Base-by-base conservation (phyloP, 2,888 invertebrate species). In the Limenitis camilla region DNA sequence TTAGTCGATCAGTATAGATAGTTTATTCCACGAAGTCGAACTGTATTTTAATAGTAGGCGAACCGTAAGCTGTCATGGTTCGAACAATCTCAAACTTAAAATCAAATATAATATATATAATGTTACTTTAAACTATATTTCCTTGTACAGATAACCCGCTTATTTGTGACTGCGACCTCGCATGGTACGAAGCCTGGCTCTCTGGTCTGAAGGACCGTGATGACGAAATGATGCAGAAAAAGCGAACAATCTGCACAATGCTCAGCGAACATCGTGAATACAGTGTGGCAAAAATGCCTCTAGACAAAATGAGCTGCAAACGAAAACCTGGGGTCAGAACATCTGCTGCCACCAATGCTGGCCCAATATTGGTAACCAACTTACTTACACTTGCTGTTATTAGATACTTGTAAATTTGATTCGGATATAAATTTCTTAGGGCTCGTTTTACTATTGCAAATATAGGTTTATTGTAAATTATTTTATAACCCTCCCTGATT, bases 141-240 rank as follows among this genome's bases (percentile, higher is more conserved):
- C 55, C 42, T 31, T 56, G 30, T 47, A 5, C 49, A 97, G 97
- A 96, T 85, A 97, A 97, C 81, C 96, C 96, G 8, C 80, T 97
- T 65, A 88, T 92, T 55, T 97, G 96, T 75, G 94, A 95, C 68
- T 97, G 96, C 74, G 94, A 96, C 66, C 85, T 97, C 62, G 91
- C 92, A 46, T 97, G 97, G 96, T 95, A 96, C 79, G 92, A 93
- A 54, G 92, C 91, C 49, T 94, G 96, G 92, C 78, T 96, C 65
- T 90, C 92, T 56, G 92, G 92, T 55, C 88, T 94, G 28, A 91
- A 92, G 48, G 93, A 94, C 76, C 92, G 93, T 58, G 95, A 95
- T 69, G 95, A 95, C 76, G 95, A 95, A 75, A 92, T 94, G 92
- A 94, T 94, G 90, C 93, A 94, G 69, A 95, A 95, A 88, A 95